Percentiles rank a stretch among this genome's conserved stretches.
Conservation (phyloP, 2,113 vertebrate genomes). For the Megaptera novaeangliae region DNA sequence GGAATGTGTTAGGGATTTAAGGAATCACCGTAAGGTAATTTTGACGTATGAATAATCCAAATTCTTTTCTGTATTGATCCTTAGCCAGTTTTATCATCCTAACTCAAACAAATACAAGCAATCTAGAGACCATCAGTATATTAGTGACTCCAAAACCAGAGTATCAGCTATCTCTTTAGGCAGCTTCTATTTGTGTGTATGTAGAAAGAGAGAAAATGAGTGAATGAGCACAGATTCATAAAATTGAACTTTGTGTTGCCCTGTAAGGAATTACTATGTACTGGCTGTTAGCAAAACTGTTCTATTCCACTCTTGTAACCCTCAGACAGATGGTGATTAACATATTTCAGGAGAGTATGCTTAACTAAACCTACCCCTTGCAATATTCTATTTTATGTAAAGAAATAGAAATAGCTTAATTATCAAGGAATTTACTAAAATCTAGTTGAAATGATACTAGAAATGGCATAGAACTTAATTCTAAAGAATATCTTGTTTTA, state of each 20-base stretch:
- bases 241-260: neutral
- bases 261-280: neutral
- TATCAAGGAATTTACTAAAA: neutral
- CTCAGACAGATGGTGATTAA: neutral
- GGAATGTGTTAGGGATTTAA: neutral
- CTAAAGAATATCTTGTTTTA: neutral
- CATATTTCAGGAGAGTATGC: neutral
- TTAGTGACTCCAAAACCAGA: neutral
- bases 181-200: neutral
- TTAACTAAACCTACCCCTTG: neutral
- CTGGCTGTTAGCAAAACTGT: conserved; percentile 3
- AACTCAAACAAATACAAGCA: neutral
- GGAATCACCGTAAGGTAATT: neutral
- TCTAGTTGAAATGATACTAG: neutral
- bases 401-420: neutral
- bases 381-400: neutral
- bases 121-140: neutral
- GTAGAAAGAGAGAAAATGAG: neutral
- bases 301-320: neutral
- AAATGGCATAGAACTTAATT: conserved; percentile 6
- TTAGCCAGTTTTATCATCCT: neutral
- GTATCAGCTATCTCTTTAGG: neutral
- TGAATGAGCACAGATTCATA: neutral
- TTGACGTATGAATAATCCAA: neutral
- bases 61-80: neutral